Evolutionary conservation across 92 coral and sea anemone species (phyloP), one percentile per base, ranked within the genome.

Genomic region (Palythoa heliodiscus): DNA sequence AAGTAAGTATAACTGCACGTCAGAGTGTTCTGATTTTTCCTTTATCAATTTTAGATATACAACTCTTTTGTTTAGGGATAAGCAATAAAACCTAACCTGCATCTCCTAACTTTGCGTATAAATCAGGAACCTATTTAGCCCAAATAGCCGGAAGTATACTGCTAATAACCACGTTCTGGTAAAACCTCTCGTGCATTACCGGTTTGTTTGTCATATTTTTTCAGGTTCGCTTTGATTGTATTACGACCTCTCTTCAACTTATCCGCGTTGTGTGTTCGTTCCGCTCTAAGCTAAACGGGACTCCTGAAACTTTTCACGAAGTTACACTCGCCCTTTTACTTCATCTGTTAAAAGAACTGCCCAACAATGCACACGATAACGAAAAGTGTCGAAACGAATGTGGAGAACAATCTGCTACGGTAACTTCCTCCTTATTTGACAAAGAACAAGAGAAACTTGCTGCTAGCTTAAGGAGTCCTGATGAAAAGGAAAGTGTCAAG

Each of bases 291-390:
- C 25, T 66, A 70, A 13, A 35, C 38, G 84, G 38, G 37, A 64
- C 92, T 71, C 93, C 93, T 12, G 87, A 88, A 15, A 83, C 77
- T 69, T 92, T 92, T 43, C 92, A 90, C 75, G 13, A 70, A 40
- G 76, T 91, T 54, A 82, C 91, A 11, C 85, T 94, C 10, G 92
- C 95, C 17, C 89, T 93, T 2, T 24, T 89, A 35, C 88, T 92
- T 63, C 88, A 86, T 35, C 87, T 92, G 71, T 75, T 94, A 69
- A 88, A 86, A 83, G 79, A 70, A 58, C 10, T 57, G 12, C 79
- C 37, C 22, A 57, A 7, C 75, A 83, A 48, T 84, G 70, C 17
- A 89, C 87, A 48, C 16, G 39, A 11, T 29, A 69, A 11, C 35
- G 1, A 15, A 9, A 25, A 24, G 48, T 12, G 35, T 7, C 73